Base-by-base conservation (phyloP, 2,113 vertebrate species). In the Erythrolamprus reginae region DNA sequence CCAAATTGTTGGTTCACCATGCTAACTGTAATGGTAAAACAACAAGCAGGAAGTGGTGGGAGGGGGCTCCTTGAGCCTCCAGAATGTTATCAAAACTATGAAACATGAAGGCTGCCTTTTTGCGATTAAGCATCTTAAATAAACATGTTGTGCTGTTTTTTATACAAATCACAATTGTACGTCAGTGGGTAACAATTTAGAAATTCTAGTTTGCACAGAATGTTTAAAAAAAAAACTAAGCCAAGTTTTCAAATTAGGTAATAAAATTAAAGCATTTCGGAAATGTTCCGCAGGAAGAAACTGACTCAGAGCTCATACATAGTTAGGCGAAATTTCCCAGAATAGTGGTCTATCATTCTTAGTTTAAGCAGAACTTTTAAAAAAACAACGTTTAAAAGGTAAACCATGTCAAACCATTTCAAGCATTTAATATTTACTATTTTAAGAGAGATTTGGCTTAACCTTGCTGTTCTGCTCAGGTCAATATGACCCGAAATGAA, bases 381-480 rank as follows among this genome's bases (percentile, higher is more conserved):
- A 77, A 77, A 77, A 77, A 45, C 28, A 77, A 38, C 65, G 19
- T 77, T 77, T 77, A 38, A 77, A 95, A 93, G 10, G 82, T 33
- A 90, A 51, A 51, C 93, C 56, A 8, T 84, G 84, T 91, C 55
- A 24, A 58, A 58, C 4, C 52, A 19, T 58, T 26, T 58, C 56
- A 58, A 61, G 61, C 85, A 95, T 91, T 95, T 95, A 93, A 91
- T 94, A 93, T 88, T 56, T 89, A 92, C 88, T 90, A 90, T 85
- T 55, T n/a, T 19, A 90, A 26, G 17, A 42, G 6, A 10, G 7
- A 51, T 61, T 61, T 85, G 83, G 84, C 84, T 58, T 92, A n/a
- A n/a, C n/a, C n/a, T n/a, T n/a, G n/a, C n/a, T n/a, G n/a, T n/a
- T n/a, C n/a, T n/a, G n/a, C n/a, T n/a, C n/a, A n/a, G n/a, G n/a